Percentiles rank a stretch among this genome's conserved stretches.
Evolutionary conservation across 2,888 invertebrate species (phyloP).

Genomic region (Erebia epiphron): DNA sequence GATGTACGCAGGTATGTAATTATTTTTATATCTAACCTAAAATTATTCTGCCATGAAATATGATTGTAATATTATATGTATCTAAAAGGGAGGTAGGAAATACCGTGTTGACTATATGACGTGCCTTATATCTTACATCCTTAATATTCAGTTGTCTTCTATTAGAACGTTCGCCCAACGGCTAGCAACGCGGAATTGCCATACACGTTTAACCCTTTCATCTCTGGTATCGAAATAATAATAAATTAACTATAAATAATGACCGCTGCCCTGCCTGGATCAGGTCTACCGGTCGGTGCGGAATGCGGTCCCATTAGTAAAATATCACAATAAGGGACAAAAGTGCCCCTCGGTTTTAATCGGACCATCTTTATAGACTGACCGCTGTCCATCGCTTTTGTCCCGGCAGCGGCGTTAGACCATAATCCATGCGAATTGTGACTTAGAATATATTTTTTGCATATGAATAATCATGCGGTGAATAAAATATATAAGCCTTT

Average conservation of each 20-base stretch:
- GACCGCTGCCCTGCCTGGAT: slow-evolving; percentile 53
- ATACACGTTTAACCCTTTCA: slow-evolving; percentile 73
- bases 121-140: neutral
- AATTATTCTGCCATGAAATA: neutral
- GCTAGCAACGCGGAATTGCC: slow-evolving; percentile 69
- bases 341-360: slow-evolving; percentile 64
- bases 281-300: slow-evolving; percentile 73
- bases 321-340: slow-evolving; percentile 72
- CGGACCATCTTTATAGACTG: slow-evolving; percentile 77
- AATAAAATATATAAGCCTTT: slow-evolving; percentile 41
- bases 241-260: slow-evolving; percentile 81
- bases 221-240: slow-evolving; percentile 80
- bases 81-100: neutral
- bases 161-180: slow-evolving; percentile 59
- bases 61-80: neutral
- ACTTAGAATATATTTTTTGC: slow-evolving; percentile 63
- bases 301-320: slow-evolving; percentile 80
- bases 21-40: too few relatives aligned
- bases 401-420: slow-evolving; percentile 69
- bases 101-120: neutral
- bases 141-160: neutral
- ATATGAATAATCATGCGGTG: slow-evolving; percentile 62
- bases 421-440: slow-evolving; percentile 70
- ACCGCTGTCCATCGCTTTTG: slow-evolving; percentile 70
- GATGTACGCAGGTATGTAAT: too few relatives aligned